Evolutionary conservation across 2,888 invertebrate species (phyloP), one percentile per base, ranked within the genome.

Genomic region (Phaedon cochleariae): DNA sequence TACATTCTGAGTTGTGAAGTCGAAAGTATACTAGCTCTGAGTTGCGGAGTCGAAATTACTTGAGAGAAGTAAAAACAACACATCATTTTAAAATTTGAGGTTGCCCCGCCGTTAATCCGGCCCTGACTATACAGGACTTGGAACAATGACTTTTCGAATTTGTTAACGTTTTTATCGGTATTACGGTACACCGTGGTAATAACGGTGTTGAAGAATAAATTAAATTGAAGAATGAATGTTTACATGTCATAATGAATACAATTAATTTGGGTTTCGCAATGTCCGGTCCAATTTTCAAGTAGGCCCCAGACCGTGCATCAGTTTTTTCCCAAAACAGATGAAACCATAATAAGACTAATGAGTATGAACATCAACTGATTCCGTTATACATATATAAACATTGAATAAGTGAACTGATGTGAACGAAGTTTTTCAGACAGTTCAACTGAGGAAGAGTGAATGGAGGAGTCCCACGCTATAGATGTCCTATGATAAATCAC

Each of bases 301-400:
- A 5, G 31, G 31, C 9, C 31, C 10, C 9, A 34, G 2, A 34
- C 9, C 1, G 31, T 41, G 4, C 12, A 15, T 34, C 12, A 10
- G 6, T 41, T 34, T 57, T 20, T 15, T 26, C 22, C 41, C 45
- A 46, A 34, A 22, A 17, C 41, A 34, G 41, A 41, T 41, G 4
- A 41, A 41, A 34, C 45, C 45, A 10, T 17, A 29, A 53, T 15
- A 60, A 51, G n/a, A 52, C 6, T 21, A 52, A 29, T 52, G 21
- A 49, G 12, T 15, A 21, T 21, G 21, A 51, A 21, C 26, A 22
- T 21, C 18, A 51, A 21, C 26, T 21, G 49, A 26, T 5, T 6
- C 17, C 12, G 26, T 22, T 51, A n/a, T 51, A 51, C 6, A 12
- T 7, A 51, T 21, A 21, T 21, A 7, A n/a, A n/a, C n/a, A n/a